phyloP scores from a whole-genome alignment of 2,888 invertebrate genomes.

The Xylota segnis region DNA sequence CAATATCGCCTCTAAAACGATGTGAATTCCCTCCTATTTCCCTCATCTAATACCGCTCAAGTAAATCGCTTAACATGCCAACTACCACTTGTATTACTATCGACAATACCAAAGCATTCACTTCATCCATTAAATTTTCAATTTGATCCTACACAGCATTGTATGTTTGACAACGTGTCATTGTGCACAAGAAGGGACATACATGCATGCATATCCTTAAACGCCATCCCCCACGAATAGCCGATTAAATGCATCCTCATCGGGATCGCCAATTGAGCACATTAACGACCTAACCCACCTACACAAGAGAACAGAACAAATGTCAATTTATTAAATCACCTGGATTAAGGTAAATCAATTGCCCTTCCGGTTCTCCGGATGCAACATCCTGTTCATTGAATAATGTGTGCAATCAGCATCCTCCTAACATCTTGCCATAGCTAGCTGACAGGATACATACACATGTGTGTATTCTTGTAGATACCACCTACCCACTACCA shows the following conservation, averaged over 20 bases:
- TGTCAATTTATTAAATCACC: conserved; percentile 78
- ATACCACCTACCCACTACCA: background rate
- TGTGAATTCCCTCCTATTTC: too few species aligned
- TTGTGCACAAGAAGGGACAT: conserved; percentile 41
- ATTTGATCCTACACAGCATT: conserved; percentile 67
- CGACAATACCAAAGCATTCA: conserved; percentile 11
- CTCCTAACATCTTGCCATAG: conserved; percentile 61
- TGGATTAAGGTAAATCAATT: conserved; percentile 77
- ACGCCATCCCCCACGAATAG: background rate
- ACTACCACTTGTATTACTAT: background rate
- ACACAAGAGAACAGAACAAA: conserved; percentile 58
- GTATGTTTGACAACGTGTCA: conserved; percentile 61
- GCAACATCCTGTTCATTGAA: conserved; percentile 75
- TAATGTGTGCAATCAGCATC: conserved; percentile 76
- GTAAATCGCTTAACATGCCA: too few species aligned
- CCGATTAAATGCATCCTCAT: conserved; percentile 57
- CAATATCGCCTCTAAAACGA: too few species aligned
- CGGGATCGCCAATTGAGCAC: conserved; percentile 27
- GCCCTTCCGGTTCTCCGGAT: conserved; percentile 74
- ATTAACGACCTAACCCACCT: conserved; percentile 11
- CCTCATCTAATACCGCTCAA: too few species aligned
- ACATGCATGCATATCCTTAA: background rate
- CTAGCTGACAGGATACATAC: background rate
- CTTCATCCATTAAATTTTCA: conserved; percentile 67
- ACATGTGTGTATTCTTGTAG: background rate